Evolutionary conservation across 2,888 invertebrate genomes (phyloP), one percentile per base, ranked within the genome.

Genomic region (Hyalella azteca): DNA sequence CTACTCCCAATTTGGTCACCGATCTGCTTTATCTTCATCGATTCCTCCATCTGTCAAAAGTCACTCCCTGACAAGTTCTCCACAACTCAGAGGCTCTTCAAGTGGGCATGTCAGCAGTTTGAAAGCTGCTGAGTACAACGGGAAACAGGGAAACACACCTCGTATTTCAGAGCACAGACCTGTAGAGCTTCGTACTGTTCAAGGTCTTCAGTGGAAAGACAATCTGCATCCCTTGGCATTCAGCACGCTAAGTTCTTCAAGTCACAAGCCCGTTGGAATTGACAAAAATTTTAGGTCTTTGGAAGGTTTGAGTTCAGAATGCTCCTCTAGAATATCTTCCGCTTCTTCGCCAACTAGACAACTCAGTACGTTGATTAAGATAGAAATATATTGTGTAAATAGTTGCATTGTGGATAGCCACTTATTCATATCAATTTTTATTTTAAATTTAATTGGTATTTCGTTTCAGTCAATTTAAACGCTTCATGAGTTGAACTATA

Each of bases 121-220:
- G 26, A 54, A 54, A 54, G 7, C 29, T 4, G 9, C 54, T 9
- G 54, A 54, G 54, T 54, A 15, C 19, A 26, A 22, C 1, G 54
- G 26, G 54, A 54, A 54, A 26, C 26, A 3, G 7, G 54, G 54
- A n/a, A n/a, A n/a, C n/a, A n/a, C 2, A 19, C 66, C 19, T 36
- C 66, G 36, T 66, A 66, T 15, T 15, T 0, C 36, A 0, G 66
- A 36, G 19, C 66, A 66, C 15, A 32, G 66, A 15, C 19, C 66
- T 32, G 2, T 66, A 5, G 66, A 66, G 15, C 66, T 66, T 29
- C 66, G 32, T 4, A 32, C 59, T 32, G 26, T 26, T 26, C 59
- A 66, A 36, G 36, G 66, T 66, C 36, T 66, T n/a, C 66, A 66
- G 66, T 66, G 66, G 66, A 66, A 36, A 13, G 39, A 66, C n/a